A percentile compares a stretch with the other conserved stretches of the same genome.
Evolutionary conservation across 2,888 invertebrate species (phyloP).

Genomic region (Laspeyria flexula): DNA sequence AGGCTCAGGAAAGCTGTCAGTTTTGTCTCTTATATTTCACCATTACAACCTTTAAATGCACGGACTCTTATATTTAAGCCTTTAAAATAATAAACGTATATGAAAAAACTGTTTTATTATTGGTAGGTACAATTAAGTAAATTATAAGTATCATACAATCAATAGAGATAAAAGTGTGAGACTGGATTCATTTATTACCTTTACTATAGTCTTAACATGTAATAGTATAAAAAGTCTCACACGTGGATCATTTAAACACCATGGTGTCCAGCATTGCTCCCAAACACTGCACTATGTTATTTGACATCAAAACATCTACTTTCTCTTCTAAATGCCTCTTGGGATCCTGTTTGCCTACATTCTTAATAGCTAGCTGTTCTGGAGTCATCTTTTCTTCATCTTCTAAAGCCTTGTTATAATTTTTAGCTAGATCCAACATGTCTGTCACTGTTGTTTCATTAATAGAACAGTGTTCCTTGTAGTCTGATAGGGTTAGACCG

Average conservation of each 20-base stretch:
- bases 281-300: conserved; percentile 98
- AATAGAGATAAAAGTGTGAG: conserved; percentile 59
- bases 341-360: conserved; percentile 99
- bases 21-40: too few relatives aligned
- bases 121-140: conserved; percentile 66
- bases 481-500: conserved; percentile 95
- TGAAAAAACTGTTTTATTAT: conserved; percentile 66
- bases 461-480: conserved; percentile 95
- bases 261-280: conserved; percentile 96
- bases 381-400: conserved; percentile 99
- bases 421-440: conserved; percentile 98
- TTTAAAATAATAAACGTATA: conserved; percentile 45
- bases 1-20: too few relatives aligned
- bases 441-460: conserved; percentile 98
- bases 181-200: conserved; percentile 65
- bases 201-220: conserved; percentile 65
- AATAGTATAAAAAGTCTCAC: conserved; percentile 53
- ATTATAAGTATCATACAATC: conserved; percentile 71
- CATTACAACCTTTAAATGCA: too few relatives aligned
- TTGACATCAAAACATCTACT: conserved; percentile 98
- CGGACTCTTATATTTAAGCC: conserved; percentile 17
- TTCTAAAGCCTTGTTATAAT: conserved; percentile 98
- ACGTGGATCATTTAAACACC: conserved; percentile 80
- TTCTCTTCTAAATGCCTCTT: conserved; percentile 99
- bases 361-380: conserved; percentile 99